phyloP scores from a whole-genome alignment of 2,113 vertebrate species.

The Platysteira castanea region DNA sequence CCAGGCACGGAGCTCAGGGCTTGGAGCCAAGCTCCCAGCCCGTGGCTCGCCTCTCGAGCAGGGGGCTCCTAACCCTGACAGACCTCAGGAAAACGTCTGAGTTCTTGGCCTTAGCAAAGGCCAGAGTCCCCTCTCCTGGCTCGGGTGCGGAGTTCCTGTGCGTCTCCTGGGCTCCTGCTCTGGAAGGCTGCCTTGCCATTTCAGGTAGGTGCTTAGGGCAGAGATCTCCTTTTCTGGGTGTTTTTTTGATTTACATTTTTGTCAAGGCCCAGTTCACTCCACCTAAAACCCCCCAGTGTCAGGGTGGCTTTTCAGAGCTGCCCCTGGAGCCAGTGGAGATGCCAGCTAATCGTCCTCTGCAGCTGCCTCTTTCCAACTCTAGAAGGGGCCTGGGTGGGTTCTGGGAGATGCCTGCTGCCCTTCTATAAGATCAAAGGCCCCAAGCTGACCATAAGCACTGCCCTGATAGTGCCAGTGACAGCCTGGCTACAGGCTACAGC shows the following conservation, averaged over 20 bases:
- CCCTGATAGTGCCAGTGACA: neutral
- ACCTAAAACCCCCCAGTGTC: neutral
- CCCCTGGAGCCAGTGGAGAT: neutral
- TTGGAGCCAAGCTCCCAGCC: neutral
- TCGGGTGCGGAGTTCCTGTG: slow-evolving; percentile 57
- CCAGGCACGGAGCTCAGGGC: neutral
- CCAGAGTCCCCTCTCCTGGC: slow-evolving; percentile 18
- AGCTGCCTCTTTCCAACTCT: neutral
- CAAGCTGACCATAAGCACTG: neutral
- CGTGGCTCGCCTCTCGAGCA: slow-evolving; percentile 72
- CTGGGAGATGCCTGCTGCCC: neutral
- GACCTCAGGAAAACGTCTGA: slow-evolving; percentile 70
- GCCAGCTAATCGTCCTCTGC: fast-evolving
- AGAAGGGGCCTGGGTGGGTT: neutral
- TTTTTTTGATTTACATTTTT: neutral
- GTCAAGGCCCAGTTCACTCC: neutral
- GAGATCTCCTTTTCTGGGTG: neutral
- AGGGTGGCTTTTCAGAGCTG: neutral
- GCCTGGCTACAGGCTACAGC: neutral
- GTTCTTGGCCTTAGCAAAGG: slow-evolving; percentile 58
- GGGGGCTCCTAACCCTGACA: slow-evolving; percentile 67
- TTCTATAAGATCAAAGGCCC: neutral
- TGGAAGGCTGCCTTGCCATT: slow-evolving; percentile 73
- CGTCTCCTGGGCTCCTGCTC: slow-evolving; percentile 80
- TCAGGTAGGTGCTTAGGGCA: slow-evolving; percentile 74